These are phyloP conservation scores for Drosophila bifasciata DNA, from an alignment of 1,140 invertebrate species.

Conservation along the genomic window DNA sequence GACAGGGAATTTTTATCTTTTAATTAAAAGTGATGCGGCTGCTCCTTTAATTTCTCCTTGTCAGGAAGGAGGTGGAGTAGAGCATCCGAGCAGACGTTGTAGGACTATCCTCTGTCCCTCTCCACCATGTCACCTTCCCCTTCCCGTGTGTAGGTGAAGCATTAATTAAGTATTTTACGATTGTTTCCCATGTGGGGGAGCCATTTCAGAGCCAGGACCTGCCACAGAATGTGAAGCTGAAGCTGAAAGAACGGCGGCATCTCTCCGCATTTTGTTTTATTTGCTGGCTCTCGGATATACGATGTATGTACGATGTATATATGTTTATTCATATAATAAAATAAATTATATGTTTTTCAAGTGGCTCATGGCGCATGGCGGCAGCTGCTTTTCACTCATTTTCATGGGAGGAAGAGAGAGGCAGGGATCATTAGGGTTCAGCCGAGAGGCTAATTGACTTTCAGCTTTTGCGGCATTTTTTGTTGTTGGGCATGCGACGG, in stretches of 20 bases:
- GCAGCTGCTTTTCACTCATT: constrained; percentile 66
- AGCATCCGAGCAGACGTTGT: too few species aligned
- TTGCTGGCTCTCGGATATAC: constrained; percentile 22
- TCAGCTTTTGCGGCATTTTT: constrained; percentile 36
- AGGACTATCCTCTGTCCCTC: constrained; percentile 15
- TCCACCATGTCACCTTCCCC: constrained; percentile 7
- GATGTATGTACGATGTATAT: constrained; percentile 35
- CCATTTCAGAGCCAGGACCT: neutral
- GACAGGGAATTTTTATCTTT: constrained; percentile 76
- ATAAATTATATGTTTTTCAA: constrained; percentile 58
- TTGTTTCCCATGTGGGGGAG: constrained; percentile 33
- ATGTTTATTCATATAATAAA: constrained; percentile 53
- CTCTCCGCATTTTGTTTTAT: constrained; percentile 37
- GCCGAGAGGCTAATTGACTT: constrained; percentile 74
- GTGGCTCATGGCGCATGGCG: constrained; percentile 44
- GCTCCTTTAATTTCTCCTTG: constrained; percentile 23
- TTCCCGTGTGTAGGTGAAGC: constrained; percentile 34
- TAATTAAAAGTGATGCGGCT: constrained; percentile 76
- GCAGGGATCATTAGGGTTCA: constrained; percentile 55
- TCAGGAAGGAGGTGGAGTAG: neutral
- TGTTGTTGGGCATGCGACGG: constrained; percentile 12
- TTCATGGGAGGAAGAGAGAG: constrained; percentile 27
- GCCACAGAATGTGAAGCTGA: constrained; percentile 2
- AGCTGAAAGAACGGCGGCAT: neutral
- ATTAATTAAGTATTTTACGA: constrained; percentile 71